Conservation (phyloP, 2,113 vertebrate genomes). For the Erythrocercus mccallii region DNA sequence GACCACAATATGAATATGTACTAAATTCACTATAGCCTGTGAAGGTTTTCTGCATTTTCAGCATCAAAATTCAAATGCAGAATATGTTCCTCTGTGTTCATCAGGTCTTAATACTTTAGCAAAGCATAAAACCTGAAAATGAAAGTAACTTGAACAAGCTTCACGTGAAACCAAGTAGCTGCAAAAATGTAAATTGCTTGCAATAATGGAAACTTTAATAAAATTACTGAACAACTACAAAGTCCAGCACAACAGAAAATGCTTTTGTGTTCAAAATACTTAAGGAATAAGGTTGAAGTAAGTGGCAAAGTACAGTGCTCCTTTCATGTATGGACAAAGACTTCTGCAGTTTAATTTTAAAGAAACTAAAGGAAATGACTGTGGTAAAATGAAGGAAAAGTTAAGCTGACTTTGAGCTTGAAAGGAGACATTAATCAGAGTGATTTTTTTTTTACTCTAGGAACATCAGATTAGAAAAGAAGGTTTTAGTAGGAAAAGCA, state of each 20-base stretch:
- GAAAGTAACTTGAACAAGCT: background rate
- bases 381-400: background rate
- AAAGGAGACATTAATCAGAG: background rate
- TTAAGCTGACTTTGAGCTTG: background rate
- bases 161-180: background rate
- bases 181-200: background rate
- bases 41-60: background rate
- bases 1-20: background rate
- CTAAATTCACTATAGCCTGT: background rate
- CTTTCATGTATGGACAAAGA: background rate
- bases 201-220: fast-evolving
- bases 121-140: background rate
- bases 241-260: background rate
- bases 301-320: background rate
- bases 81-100: background rate
- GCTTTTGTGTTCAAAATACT: background rate
- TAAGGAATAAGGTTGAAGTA: background rate
- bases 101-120: background rate
- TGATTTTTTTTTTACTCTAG: background rate
- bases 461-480: background rate
- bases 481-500: background rate
- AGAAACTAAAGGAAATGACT: background rate
- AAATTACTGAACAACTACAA: background rate
- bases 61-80: background rate
- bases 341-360: background rate